Evolutionary conservation across 2,113 vertebrate genomes (phyloP).

Genomic region (Burhinus bistriatus): DNA sequence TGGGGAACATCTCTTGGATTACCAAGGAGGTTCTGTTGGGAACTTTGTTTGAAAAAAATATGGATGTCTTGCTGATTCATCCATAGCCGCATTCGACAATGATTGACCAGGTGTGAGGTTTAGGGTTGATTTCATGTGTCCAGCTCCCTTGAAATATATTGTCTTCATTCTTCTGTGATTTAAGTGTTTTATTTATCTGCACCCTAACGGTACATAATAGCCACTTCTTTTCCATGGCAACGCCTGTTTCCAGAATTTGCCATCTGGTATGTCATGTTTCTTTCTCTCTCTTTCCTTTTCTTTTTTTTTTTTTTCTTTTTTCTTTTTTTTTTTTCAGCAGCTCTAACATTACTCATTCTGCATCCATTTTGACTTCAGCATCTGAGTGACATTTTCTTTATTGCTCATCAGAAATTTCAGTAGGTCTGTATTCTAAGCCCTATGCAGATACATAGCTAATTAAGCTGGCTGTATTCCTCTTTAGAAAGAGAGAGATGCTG

Average conservation of each 20-base stretch:
- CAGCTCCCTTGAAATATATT: not conserved
- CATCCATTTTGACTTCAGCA: constrained; percentile 54
- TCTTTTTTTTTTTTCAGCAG: not conserved
- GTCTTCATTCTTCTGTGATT: not conserved
- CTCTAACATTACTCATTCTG: constrained; percentile 44
- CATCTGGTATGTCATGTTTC: constrained; percentile 66
- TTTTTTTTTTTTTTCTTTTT: not conserved
- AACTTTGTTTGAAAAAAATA: not conserved
- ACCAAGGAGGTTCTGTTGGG: not conserved
- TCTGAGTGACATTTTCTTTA: constrained; percentile 36
- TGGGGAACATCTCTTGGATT: not conserved
- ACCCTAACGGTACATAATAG: not conserved
- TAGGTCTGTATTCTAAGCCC: not conserved
- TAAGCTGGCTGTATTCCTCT: not conserved
- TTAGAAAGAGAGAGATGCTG: not conserved
- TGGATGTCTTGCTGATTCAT: not conserved
- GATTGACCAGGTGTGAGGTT: not conserved
- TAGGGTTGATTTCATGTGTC: not conserved
- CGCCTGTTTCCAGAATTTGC: constrained; percentile 56
- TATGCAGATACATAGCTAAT: not conserved
- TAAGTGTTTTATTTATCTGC: constrained; percentile 6
- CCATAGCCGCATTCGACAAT: not conserved
- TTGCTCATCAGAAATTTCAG: constrained; percentile 8
- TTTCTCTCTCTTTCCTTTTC: not conserved
- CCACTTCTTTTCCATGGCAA: constrained; percentile 61